Percentiles rank a stretch among this genome's conserved stretches.
phyloP scores from a whole-genome alignment of 1,140 invertebrate species.

The Platyura marginata region DNA sequence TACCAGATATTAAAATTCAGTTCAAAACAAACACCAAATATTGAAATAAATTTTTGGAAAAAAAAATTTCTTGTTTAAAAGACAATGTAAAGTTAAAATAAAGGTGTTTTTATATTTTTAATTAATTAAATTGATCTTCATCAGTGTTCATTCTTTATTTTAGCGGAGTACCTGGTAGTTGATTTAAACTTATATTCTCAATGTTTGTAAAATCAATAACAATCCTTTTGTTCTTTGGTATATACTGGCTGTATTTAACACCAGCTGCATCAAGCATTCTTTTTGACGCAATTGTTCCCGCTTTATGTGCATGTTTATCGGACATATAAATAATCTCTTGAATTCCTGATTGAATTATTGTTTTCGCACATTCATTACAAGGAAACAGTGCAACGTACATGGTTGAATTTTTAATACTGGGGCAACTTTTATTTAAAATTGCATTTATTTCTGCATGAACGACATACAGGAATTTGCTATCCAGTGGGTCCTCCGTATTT shows the following conservation, averaged over 20 bases:
- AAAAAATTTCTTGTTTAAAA: too few species aligned
- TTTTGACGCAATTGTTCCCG: conserved; percentile 49
- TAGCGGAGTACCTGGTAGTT: too few species aligned
- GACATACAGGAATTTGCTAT: conserved; percentile 77
- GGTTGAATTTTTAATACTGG: conserved; percentile 54
- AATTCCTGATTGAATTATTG: conserved; percentile 93
- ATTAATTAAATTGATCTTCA: too few species aligned
- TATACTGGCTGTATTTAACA: conserved; percentile 47
- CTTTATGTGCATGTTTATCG: conserved; percentile 56
- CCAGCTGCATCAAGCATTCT: conserved; percentile 60
- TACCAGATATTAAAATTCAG: too few species aligned
- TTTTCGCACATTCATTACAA: conserved; percentile 92
- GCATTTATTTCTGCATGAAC: conserved; percentile 97
- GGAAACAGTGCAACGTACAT: conserved; percentile 84
- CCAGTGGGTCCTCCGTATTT: conserved; percentile 29
- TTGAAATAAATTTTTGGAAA: too few species aligned
- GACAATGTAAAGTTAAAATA: too few species aligned
- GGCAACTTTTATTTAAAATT: conserved; percentile 75
- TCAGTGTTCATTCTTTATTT: too few species aligned
- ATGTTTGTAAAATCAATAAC: too few species aligned
- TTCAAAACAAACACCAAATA: too few species aligned
- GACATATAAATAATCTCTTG: conserved; percentile 60
- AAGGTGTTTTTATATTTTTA: too few species aligned
- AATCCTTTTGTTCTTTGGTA: too few species aligned
- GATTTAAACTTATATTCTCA: too few species aligned